phyloP scores from a whole-genome alignment of 2,797 vertebrate species.

The Centropyge bicolor region DNA sequence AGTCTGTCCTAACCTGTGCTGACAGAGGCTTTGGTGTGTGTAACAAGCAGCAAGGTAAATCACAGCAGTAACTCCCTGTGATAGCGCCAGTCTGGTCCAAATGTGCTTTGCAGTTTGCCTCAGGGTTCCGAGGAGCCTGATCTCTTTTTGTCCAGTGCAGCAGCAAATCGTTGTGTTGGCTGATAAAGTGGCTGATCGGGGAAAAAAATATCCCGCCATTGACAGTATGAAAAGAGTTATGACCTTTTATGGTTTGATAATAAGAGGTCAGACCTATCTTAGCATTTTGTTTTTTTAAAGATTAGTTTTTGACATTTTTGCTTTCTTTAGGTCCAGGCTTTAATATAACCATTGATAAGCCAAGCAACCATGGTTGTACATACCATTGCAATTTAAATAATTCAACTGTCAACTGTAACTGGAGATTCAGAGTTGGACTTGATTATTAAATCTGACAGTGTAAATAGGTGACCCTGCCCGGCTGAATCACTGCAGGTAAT shows the following conservation, averaged over 20 bases:
- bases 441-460: slow-evolving; percentile 2
- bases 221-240: slow-evolving; percentile 3
- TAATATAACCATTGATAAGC: background rate
- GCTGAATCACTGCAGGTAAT: slow-evolving; percentile 30
- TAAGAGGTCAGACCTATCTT: slow-evolving; percentile 8
- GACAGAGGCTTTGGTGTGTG: slow-evolving; percentile 55
- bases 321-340: no score
- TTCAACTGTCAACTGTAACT: slow-evolving; percentile 11
- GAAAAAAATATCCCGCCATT: background rate
- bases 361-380: slow-evolving; percentile 32
- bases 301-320: no score
- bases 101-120: slow-evolving; percentile 20
- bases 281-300: slow-evolving; percentile 4
- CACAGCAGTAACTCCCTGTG: slow-evolving; percentile 30
- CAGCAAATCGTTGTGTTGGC: slow-evolving; percentile 12
- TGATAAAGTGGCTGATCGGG: slow-evolving; percentile 4
- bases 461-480: slow-evolving; percentile 14
- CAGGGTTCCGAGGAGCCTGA: slow-evolving; percentile 28
- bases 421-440: slow-evolving; percentile 6
- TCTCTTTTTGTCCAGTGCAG: slow-evolving; percentile 6
- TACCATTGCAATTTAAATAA: slow-evolving; percentile 1
- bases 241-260: slow-evolving; percentile 19
- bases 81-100: slow-evolving; percentile 36
- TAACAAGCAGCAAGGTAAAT: slow-evolving; percentile 45
- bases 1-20: slow-evolving; percentile 54